phyloP scores from a whole-genome alignment of 2,888 invertebrate species.

The Spilarctia lutea region DNA sequence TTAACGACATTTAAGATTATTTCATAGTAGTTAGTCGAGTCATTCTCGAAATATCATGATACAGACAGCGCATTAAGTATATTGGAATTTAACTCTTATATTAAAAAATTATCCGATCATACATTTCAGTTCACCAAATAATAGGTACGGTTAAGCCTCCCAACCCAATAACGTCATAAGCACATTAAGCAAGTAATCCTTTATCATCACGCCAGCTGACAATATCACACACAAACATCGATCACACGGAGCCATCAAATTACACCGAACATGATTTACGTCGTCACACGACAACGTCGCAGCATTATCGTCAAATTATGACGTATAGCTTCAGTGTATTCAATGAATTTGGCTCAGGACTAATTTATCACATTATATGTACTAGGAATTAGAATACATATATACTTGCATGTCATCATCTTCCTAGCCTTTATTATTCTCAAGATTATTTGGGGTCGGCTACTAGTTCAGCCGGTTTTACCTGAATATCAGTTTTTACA shows the following conservation, averaged over 20 bases:
- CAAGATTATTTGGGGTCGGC: no score
- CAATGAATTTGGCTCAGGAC: constrained; percentile 54
- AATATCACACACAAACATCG: constrained; percentile 28
- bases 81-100: not conserved
- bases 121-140: not conserved
- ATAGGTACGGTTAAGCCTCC: not conserved
- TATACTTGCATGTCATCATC: no score
- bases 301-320: constrained; percentile 73
- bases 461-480: no score
- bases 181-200: constrained; percentile 25
- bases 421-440: no score
- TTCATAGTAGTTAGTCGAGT: not conserved
- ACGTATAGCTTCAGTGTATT: constrained; percentile 60
- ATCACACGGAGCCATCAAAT: constrained; percentile 36
- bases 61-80: not conserved
- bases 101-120: not conserved
- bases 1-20: not conserved
- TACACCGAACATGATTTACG: constrained; percentile 30
- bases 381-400: not conserved
- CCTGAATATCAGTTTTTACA: no score
- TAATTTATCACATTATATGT: constrained; percentile 42
- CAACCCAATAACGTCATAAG: not conserved
- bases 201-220: constrained; percentile 17
- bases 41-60: not conserved
- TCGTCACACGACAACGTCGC: constrained; percentile 29